Conservation (phyloP, 2,888 invertebrate genomes). For the Phragmatobia fuliginosa region DNA sequence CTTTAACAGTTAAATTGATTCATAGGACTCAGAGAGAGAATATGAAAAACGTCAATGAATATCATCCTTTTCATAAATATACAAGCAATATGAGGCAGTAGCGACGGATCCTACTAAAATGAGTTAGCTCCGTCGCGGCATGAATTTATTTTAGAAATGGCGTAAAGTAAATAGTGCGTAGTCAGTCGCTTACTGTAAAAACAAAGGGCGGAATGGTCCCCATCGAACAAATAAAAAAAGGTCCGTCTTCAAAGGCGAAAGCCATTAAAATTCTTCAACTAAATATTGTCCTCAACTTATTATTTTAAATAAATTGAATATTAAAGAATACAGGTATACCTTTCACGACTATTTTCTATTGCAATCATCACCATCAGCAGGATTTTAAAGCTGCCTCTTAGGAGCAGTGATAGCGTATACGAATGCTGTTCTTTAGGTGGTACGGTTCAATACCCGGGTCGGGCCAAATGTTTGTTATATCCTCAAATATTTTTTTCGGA, state of each 20-base stretch:
- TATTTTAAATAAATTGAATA: constrained; percentile 53
- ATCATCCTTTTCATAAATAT: background rate
- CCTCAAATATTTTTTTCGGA: no score
- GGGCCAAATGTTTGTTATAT: no score
- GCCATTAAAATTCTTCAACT: constrained; percentile 65
- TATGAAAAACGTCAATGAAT: background rate
- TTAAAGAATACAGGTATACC: background rate
- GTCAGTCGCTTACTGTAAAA: constrained; percentile 65
- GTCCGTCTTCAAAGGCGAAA: constrained; percentile 45
- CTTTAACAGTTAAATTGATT: no score
- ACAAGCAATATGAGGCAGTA: background rate
- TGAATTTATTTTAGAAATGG: constrained; percentile 59
- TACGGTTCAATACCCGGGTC: no score
- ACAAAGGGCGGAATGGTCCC: constrained; percentile 59
- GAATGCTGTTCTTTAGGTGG: no score
- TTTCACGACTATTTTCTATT: no score
- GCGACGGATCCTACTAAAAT: no score
- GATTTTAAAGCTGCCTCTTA: no score
- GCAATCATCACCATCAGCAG: no score
- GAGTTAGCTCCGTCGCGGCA: background rate
- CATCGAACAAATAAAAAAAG: constrained; percentile 65
- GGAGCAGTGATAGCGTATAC: no score
- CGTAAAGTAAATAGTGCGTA: constrained; percentile 61
- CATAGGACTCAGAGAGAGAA: no score
- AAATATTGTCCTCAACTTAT: constrained; percentile 57